phyloP scores from a whole-genome alignment of 2,888 invertebrate species.

The Thelaira solivaga region DNA sequence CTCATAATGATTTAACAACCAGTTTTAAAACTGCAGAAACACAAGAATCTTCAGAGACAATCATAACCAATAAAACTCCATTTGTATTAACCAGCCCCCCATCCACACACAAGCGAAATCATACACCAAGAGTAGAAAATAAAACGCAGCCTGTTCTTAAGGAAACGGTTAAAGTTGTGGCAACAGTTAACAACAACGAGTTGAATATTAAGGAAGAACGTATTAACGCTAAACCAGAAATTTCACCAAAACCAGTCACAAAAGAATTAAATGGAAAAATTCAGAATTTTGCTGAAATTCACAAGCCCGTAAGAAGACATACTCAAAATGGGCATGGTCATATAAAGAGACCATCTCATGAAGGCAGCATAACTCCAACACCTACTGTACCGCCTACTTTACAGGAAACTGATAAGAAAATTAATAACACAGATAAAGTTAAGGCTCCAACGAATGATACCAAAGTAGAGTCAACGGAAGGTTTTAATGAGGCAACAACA shows the following conservation, averaged over 20 bases:
- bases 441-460: background rate
- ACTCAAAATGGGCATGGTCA: slow-evolving; percentile 41
- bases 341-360: slow-evolving; percentile 14
- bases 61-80: slow-evolving; percentile 61
- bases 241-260: slow-evolving; percentile 52
- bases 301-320: slow-evolving; percentile 55
- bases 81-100: slow-evolving; percentile 62
- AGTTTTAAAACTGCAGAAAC: slow-evolving; percentile 59
- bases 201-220: slow-evolving; percentile 53
- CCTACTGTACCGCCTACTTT: slow-evolving; percentile 11
- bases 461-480: background rate
- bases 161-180: slow-evolving; percentile 35
- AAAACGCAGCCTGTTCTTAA: slow-evolving; percentile 1
- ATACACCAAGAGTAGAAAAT: background rate
- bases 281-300: slow-evolving; percentile 58
- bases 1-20: slow-evolving; percentile 41
- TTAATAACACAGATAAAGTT: slow-evolving; percentile 1
- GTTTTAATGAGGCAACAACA: background rate
- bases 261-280: slow-evolving; percentile 39
- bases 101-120: slow-evolving; percentile 19
- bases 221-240: slow-evolving; percentile 26
- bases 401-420: background rate
- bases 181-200: background rate
- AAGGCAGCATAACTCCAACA: slow-evolving; percentile 34
- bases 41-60: slow-evolving; percentile 22